A percentile compares a stretch with the other conserved stretches of the same genome.
Evolutionary conservation across 2,888 invertebrate genomes (phyloP).

Genomic region (Brachyopa scutellaris): DNA sequence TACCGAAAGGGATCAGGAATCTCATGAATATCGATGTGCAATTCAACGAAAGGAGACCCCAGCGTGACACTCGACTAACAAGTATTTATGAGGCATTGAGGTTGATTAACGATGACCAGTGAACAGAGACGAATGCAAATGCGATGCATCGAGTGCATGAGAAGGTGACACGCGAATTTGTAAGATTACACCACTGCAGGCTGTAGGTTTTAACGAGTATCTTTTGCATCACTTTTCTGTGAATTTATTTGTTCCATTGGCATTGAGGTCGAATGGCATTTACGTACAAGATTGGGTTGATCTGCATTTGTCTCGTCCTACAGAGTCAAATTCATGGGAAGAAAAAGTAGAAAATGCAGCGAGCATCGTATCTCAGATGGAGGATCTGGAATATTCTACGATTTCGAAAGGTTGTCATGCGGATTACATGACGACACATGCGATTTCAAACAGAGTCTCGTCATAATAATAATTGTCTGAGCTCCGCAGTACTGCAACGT

Average conservation of each 20-base stretch:
- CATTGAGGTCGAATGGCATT: slow-evolving; percentile 31
- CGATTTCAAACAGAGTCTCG: too few species aligned
- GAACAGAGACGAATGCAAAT: slow-evolving; percentile 66
- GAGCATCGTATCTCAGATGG: not conserved
- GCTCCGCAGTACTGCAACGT: too few species aligned
- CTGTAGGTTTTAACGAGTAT: slow-evolving; percentile 34
- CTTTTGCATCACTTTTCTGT: slow-evolving; percentile 22
- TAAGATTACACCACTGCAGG: slow-evolving; percentile 14
- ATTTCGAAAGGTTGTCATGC: too few species aligned
- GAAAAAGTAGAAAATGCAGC: not conserved
- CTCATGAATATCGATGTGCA: slow-evolving; percentile 52
- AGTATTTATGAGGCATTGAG: slow-evolving; percentile 68
- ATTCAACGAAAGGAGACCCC: slow-evolving; percentile 45
- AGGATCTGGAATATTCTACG: not conserved
- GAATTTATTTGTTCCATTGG: slow-evolving; percentile 54
- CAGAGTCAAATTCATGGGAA: slow-evolving; percentile 37
- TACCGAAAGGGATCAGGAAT: slow-evolving; percentile 55
- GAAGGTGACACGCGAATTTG: slow-evolving; percentile 71
- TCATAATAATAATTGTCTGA: too few species aligned
- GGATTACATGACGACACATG: too few species aligned
- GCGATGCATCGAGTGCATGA: slow-evolving; percentile 64
- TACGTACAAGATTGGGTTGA: slow-evolving; percentile 1
- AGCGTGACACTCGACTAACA: slow-evolving; percentile 68
- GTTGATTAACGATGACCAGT: slow-evolving; percentile 69
- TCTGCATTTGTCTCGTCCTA: slow-evolving; percentile 44